A percentile compares a stretch with the other conserved stretches of the same genome.
Conservation (phyloP, 2,797 vertebrate species). For the Pachyuromys duprasi region DNA sequence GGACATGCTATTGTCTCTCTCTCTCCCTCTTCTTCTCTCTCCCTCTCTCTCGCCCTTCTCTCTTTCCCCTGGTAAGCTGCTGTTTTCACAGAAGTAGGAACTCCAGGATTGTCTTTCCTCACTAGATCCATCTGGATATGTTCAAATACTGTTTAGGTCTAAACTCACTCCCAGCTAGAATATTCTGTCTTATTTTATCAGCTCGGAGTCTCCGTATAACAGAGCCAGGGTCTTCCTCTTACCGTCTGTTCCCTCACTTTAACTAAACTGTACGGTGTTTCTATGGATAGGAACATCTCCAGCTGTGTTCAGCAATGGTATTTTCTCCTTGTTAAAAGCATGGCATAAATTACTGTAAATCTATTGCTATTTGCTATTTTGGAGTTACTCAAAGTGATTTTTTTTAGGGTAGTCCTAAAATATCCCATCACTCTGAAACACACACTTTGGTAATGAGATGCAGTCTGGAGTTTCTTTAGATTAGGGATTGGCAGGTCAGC, state of each 20-base stretch:
- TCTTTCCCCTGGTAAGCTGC: not conserved
- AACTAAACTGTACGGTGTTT: constrained; percentile 7
- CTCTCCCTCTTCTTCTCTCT: not conserved
- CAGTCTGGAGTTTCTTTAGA: not conserved
- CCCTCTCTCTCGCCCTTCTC: not conserved
- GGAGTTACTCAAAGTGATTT: constrained; percentile 42
- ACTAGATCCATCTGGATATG: not conserved
- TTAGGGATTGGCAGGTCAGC: not conserved
- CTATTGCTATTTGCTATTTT: constrained; percentile 45
- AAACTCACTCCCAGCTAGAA: not conserved
- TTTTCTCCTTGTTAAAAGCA: constrained; percentile 37
- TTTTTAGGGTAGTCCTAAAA: constrained; percentile 12
- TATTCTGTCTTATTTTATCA: not conserved
- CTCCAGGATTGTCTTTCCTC: not conserved
- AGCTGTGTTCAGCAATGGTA: not conserved
- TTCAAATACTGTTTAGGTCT: not conserved
- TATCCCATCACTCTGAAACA: not conserved
- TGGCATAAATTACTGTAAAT: constrained; percentile 52
- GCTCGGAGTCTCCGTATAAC: not conserved
- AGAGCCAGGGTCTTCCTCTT: not conserved
- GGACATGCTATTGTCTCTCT: no score
- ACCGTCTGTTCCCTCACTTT: not conserved
- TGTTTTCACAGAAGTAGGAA: not conserved
- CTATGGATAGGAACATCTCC: constrained; percentile 28
- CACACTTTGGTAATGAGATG: not conserved